Base-by-base conservation (phyloP, 2,113 vertebrate species). In the Gymnogyps californianus region DNA sequence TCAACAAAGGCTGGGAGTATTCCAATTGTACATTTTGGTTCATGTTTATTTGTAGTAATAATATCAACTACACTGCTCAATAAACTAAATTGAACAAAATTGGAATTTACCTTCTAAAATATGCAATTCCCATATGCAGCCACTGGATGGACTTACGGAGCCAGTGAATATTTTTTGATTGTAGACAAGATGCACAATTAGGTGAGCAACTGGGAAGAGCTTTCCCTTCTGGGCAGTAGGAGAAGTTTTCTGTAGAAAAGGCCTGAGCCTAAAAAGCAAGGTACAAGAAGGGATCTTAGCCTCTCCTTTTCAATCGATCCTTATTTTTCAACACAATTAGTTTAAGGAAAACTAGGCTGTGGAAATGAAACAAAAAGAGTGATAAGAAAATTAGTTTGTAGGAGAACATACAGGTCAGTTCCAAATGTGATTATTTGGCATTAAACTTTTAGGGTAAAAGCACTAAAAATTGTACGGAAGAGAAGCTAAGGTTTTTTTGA, bases 141-240 rank as follows among this genome's bases (percentile, higher is more conserved):
- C 97, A 96, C 96, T 96, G 93, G 96, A 95, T 96, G 97, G 96
- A 95, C 92, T 88, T 96, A 79, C 0, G 3, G 71, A 96, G 89
- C 78, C 32, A 91, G 71, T 28, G 52, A 86, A 89, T 64, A 82
- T 57, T 83, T 71, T 72, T 69, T 90, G 54, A 59, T 29, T 89
- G 80, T 22, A 78, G 82, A 66, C 65, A 74, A 78, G 79, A 81
- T 21, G 71, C 20, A 54, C 31, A 76, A 67, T 49, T 67, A 85
- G 54, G 32, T n/a, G 59, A 94, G 36, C 54, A 79, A 64, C 13
- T 18, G 36, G 20, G 40, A 90, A 92, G 83, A 62, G 47, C 51
- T 64, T 82, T 87, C 16, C 32, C 20, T 67, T 83, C 55, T 59
- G 40, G 55, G 40, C 52, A 87, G 49, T 7, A n/a, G 29, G 20